A percentile compares a stretch with the other conserved stretches of the same genome.
These are phyloP conservation scores for Drosophila repletoides DNA, from an alignment of 1,140 invertebrate species.

Conservation along the genomic window DNA sequence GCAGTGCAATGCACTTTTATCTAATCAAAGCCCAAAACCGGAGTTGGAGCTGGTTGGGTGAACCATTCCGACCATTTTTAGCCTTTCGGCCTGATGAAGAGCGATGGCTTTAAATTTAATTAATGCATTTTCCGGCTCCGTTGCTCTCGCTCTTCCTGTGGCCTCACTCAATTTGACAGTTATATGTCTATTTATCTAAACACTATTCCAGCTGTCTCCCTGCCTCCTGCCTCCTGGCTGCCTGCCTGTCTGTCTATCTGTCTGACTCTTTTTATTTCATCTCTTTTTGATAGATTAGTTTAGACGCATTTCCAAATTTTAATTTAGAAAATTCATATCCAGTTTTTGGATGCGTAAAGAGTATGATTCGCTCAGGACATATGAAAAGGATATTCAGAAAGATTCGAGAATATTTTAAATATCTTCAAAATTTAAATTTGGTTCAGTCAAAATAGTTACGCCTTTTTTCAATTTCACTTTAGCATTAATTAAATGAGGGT, in stretches of 20 bases:
- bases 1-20: slow-evolving; percentile 72
- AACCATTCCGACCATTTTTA: too few species aligned
- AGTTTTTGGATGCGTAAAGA: too few species aligned
- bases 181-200: slow-evolving; percentile 44
- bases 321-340: too few species aligned
- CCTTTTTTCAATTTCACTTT: too few species aligned
- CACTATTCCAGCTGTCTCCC: not conserved
- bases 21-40: slow-evolving; percentile 56
- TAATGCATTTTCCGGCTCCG: slow-evolving; percentile 54
- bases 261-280: too few species aligned
- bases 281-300: slow-evolving; percentile 21
- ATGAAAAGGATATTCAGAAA: too few species aligned
- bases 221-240: too few species aligned
- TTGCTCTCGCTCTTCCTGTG: slow-evolving; percentile 7
- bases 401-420: too few species aligned
- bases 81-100: slow-evolving; percentile 19
- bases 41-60: not conserved
- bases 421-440: too few species aligned
- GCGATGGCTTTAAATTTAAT: slow-evolving; percentile 72
- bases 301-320: not conserved
- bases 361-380: too few species aligned
- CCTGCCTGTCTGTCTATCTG: not conserved
- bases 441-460: too few species aligned
- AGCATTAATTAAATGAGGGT: too few species aligned
- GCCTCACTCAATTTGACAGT: slow-evolving; percentile 22